Percentiles rank a stretch among this genome's conserved stretches.
Conservation (phyloP, 2,797 vertebrate genomes). For the Gallirallus australis region DNA sequence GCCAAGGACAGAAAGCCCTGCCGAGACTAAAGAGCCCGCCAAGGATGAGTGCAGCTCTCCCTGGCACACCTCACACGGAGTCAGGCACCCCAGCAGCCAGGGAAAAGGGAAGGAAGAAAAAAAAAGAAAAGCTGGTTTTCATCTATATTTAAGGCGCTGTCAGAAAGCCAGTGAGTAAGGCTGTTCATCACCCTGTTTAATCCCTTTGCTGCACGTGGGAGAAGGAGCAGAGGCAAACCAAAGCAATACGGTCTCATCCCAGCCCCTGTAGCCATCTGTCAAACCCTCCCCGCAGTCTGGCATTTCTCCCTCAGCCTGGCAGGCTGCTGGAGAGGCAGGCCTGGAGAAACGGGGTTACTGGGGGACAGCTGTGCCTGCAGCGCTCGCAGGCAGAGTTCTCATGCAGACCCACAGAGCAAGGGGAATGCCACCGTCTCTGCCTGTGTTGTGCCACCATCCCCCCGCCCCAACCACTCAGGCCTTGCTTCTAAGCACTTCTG, state of each 20-base stretch:
- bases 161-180: background rate
- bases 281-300: background rate
- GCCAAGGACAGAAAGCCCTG: constrained; percentile 7
- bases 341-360: background rate
- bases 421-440: fast-evolving
- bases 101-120: background rate
- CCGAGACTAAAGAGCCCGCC: background rate
- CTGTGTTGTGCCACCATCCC: background rate
- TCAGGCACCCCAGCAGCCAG: background rate
- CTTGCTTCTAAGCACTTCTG: background rate
- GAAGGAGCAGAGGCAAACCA: background rate
- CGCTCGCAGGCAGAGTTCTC: background rate
- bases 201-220: background rate
- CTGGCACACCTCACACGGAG: background rate
- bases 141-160: background rate
- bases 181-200: background rate
- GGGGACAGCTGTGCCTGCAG: background rate
- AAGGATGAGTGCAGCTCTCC: background rate
- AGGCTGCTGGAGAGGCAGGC: background rate
- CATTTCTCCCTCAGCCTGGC: background rate
- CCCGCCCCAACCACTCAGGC: too few species aligned
- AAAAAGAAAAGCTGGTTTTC: background rate
- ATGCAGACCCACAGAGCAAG: fast-evolving
- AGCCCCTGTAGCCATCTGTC: constrained; percentile 6
- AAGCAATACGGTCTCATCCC: background rate